These are phyloP conservation scores for Phodopus roborovskii DNA, from an alignment of 2,113 vertebrate species.

Conservation along the genomic window DNA sequence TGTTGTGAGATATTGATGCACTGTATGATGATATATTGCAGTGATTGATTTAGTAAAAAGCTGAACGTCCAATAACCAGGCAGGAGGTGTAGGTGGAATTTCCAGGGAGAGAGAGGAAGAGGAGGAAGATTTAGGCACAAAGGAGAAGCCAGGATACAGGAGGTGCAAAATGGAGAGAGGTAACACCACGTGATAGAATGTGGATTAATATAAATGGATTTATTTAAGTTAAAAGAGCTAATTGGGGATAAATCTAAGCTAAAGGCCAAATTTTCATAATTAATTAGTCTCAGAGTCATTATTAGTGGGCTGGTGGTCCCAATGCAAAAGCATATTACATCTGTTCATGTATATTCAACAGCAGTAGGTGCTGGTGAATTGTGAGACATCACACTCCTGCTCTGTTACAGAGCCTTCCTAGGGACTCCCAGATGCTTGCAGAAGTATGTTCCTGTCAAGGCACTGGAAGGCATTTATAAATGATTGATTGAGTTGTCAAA, in stretches of 20 bases:
- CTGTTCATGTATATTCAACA: neutral
- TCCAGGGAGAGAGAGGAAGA: too few relatives aligned
- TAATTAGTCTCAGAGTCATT: neutral
- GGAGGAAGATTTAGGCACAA: neutral
- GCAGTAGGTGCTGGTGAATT: neutral
- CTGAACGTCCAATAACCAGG: too few relatives aligned
- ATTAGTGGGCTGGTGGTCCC: neutral
- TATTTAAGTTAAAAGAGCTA: neutral
- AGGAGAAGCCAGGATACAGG: neutral
- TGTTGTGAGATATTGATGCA: too few relatives aligned
- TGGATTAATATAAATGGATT: neutral
- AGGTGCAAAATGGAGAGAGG: neutral
- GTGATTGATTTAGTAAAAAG: too few relatives aligned
- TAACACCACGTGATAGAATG: neutral
- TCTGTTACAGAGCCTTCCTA: neutral
- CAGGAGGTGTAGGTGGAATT: too few relatives aligned
- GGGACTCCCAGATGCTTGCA: neutral
- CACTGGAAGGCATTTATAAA: neutral
- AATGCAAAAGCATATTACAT: too few relatives aligned
- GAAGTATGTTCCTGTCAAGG: neutral
- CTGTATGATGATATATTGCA: too few relatives aligned
- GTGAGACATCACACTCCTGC: neutral
- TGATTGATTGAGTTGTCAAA: neutral
- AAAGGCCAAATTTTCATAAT: neutral
- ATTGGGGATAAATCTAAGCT: neutral